Base-by-base conservation (phyloP, 2,888 invertebrate species). In the Lasioglossum morio region DNA sequence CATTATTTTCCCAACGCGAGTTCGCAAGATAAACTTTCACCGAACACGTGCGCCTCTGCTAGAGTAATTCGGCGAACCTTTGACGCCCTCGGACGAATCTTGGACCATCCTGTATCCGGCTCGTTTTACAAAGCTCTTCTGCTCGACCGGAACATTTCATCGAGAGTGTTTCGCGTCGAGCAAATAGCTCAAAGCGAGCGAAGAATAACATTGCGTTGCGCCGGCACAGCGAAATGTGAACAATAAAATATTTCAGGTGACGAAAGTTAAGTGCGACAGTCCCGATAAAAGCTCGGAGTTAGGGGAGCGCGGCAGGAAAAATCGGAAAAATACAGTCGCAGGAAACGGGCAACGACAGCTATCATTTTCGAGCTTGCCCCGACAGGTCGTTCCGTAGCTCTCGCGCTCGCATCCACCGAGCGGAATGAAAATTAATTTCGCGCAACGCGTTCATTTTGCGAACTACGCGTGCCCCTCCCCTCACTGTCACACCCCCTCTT, bases 401-500 rank as follows among this genome's bases (percentile, higher is more conserved):
- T 48, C 60, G 60, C 60, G 43, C 75, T 16, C 34, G 27, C 23
- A 19, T n/a, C 48, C 34, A 48, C 40, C 37, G 4, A 46, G n/a
- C 73, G 27, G 34, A 19, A 76, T 72, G 79, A 48, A 84, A 85
- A 79, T 79, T 85, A 85, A 79, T 85, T 85, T 78, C 53, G 37
- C 60, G 7, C 23, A 12, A 5, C 19, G 46, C 57, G 34, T 77
- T 72, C 53, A 27, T 84, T 77, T 72, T 43, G 34, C 70, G 30
- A 57, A 23, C 72, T 37, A 30, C 34, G 30, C 2, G 34, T 34
- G 30, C 34, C 30, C 37, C 4, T 5, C 27, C 60, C 27, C 27
- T 12, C n/a, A 12, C 57, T 4, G 43, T 14, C 14, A 12, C 43
- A 37, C 4, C 10, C 4, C 12, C n/a, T 27, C 10, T 57, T 14